These are phyloP conservation scores for Hyperoplus immaculatus DNA, from an alignment of 2,797 vertebrate species.

Conservation along the genomic window DNA sequence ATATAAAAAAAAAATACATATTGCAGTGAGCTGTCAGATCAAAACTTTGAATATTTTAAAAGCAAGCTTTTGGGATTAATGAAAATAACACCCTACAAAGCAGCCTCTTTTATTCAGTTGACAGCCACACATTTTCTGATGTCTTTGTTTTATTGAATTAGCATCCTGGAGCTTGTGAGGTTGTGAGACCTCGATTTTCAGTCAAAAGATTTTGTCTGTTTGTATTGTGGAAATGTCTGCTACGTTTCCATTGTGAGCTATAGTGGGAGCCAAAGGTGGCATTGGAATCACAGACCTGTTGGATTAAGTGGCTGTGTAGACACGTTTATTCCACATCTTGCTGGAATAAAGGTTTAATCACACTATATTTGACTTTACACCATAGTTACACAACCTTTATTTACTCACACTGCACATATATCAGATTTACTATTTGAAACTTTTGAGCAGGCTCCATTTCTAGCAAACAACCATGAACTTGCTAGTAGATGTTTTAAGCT, in stretches of 20 bases:
- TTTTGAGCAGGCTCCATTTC: not conserved
- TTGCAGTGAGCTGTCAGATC: constrained; percentile 53
- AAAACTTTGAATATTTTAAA: constrained; percentile 47
- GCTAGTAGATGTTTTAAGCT: not conserved
- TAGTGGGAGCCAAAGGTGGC: constrained; percentile 48
- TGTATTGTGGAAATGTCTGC: constrained; percentile 20
- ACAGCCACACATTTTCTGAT: constrained; percentile 28
- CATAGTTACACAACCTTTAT: not conserved
- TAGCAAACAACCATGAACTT: not conserved
- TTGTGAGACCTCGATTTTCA: constrained; percentile 36
- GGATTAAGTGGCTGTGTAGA: constrained; percentile 1
- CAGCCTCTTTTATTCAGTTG: constrained; percentile 7
- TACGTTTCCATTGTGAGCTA: constrained; percentile 30
- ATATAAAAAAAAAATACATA: constrained; percentile 37
- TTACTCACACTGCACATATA: not conserved
- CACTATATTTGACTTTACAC: constrained; percentile 13
- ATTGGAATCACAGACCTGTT: constrained; percentile 42
- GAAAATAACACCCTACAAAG: not conserved
- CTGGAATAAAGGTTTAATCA: constrained; percentile 9
- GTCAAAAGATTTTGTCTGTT: constrained; percentile 33
- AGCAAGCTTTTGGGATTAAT: constrained; percentile 36
- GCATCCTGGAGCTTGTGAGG: constrained; percentile 35
- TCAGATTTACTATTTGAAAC: not conserved
- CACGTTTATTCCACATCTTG: not conserved
- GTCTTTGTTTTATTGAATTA: constrained; percentile 44